Percentiles rank a stretch among this genome's conserved stretches.
These are phyloP conservation scores for Hippoglossus stenolepis DNA, from an alignment of 2,113 vertebrate species.

Conservation along the genomic window DNA sequence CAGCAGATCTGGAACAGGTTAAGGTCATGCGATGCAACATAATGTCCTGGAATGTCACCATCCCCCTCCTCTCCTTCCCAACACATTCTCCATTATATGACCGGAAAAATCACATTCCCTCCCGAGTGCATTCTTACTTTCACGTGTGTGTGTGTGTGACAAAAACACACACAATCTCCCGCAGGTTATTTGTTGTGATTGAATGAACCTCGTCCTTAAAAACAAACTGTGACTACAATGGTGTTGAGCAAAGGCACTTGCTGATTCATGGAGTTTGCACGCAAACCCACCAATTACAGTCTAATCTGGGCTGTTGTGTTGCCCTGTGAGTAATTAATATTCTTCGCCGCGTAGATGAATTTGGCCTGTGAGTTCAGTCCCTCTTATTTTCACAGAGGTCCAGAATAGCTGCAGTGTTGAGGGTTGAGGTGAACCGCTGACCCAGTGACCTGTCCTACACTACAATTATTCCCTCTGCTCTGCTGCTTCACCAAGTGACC, in stretches of 20 bases:
- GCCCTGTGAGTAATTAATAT: slow-evolving; percentile 69
- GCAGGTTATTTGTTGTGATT: too few species aligned
- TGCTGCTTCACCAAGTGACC: slow-evolving; percentile 29
- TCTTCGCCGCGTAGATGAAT: slow-evolving; percentile 47
- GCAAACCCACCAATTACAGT: slow-evolving; percentile 65
- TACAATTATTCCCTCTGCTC: slow-evolving; percentile 71
- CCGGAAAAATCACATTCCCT: not conserved
- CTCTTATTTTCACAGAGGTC: slow-evolving; percentile 60
- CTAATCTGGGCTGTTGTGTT: slow-evolving; percentile 59
- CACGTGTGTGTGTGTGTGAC: too few species aligned
- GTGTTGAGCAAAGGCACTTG: slow-evolving; percentile 7
- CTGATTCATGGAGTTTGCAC: slow-evolving; percentile 54
- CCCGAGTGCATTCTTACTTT: not conserved
- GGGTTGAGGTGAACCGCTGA: slow-evolving; percentile 69
- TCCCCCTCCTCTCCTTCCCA: slow-evolving; percentile 9
- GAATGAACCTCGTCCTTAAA: not conserved
- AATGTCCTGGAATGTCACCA: slow-evolving; percentile 37
- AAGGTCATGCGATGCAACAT: slow-evolving; percentile 47
- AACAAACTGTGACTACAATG: slow-evolving; percentile 38
- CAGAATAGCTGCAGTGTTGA: slow-evolving; percentile 66
- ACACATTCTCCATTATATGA: slow-evolving; percentile 11
- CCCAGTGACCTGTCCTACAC: slow-evolving; percentile 62
- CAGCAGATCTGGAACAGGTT: slow-evolving; percentile 10
- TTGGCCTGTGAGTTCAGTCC: slow-evolving; percentile 50
- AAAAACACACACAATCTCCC: too few species aligned